phyloP scores from a whole-genome alignment of 2,797 vertebrate species.

The Takifugu ocellatus region DNA sequence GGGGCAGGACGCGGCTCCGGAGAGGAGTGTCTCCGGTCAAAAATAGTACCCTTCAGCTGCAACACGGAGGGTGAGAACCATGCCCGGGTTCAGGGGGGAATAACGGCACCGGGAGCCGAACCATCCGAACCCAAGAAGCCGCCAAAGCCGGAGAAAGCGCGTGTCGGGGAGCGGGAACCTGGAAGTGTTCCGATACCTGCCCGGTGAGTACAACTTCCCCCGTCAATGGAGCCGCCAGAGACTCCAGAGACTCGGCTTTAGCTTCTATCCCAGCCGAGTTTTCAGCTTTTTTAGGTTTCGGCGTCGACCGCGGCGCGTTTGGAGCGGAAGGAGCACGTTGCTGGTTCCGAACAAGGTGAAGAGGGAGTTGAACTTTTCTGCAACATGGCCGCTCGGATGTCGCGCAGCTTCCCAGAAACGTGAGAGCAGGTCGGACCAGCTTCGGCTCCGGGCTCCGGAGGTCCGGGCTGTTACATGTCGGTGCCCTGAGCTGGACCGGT shows the following conservation, averaged over 20 bases:
- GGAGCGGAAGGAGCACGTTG: constrained; percentile 15
- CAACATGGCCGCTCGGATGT: constrained; percentile 74
- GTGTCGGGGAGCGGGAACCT: constrained; percentile 5
- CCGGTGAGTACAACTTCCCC: constrained; percentile 53
- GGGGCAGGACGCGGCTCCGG: constrained; percentile 22
- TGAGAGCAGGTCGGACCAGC: constrained; percentile 24
- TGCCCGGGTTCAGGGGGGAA: constrained; percentile 39
- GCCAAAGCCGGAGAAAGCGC: neutral
- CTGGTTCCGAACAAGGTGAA: constrained; percentile 60
- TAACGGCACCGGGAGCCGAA: constrained; percentile 39
- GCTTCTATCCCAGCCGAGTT: neutral
- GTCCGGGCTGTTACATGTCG: neutral
- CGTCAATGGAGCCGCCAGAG: neutral
- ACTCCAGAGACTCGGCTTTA: neutral
- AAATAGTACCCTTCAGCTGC: constrained; percentile 41
- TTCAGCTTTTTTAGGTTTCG: too few relatives aligned
- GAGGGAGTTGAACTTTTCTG: constrained; percentile 65
- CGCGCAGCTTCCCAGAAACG: constrained; percentile 44
- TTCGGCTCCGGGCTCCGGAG: neutral
- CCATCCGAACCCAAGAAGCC: constrained; percentile 3
- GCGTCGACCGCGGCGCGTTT: neutral
- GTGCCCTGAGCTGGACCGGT: neutral
- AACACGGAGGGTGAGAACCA: constrained; percentile 27
- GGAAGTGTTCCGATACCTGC: constrained; percentile 50
- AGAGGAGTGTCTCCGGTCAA: constrained; percentile 66